Conservation (phyloP, 2,888 invertebrate species). For the Tetramorium bicarinatum region DNA sequence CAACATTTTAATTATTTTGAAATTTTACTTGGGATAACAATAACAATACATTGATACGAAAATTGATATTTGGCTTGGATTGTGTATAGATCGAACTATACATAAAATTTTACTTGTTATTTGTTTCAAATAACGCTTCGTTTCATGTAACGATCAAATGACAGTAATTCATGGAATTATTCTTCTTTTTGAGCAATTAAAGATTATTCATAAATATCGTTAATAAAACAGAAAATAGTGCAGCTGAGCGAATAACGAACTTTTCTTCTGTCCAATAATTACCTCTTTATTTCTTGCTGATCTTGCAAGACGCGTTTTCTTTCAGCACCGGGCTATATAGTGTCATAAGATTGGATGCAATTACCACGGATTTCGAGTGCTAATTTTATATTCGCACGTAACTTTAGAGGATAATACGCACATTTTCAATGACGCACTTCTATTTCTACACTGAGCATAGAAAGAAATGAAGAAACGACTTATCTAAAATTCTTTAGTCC, state of each 20-base stretch:
- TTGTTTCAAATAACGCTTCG: too few relatives aligned
- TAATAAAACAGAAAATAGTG: not conserved
- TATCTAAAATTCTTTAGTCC: not conserved
- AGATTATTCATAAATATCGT: not conserved
- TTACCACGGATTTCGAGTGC: slow-evolving; percentile 40
- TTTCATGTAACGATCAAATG: not conserved
- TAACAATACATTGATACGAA: not conserved
- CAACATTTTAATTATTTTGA: slow-evolving; percentile 9
- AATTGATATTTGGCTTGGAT: slow-evolving; percentile 6
- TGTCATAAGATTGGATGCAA: slow-evolving; percentile 38
- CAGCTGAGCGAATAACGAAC: not conserved
- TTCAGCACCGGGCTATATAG: slow-evolving; percentile 5
- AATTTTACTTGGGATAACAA: not conserved
- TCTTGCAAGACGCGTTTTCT: slow-evolving; percentile 4
- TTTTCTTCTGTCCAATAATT: slow-evolving; percentile 2
- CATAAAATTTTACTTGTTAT: not conserved
- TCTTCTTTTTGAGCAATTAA: not conserved
- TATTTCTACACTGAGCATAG: slow-evolving; percentile 31
- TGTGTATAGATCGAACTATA: too few relatives aligned
- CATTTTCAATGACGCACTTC: slow-evolving; percentile 35
- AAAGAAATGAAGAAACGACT: not conserved
- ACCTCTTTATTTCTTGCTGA: slow-evolving; percentile 8
- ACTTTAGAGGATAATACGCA: slow-evolving; percentile 35
- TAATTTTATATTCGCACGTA: slow-evolving; percentile 48
- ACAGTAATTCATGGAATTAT: not conserved